Percentiles rank a stretch among this genome's conserved stretches.
phyloP scores from a whole-genome alignment of 2,113 vertebrate genomes.

The Hirundichthys speculiger region DNA sequence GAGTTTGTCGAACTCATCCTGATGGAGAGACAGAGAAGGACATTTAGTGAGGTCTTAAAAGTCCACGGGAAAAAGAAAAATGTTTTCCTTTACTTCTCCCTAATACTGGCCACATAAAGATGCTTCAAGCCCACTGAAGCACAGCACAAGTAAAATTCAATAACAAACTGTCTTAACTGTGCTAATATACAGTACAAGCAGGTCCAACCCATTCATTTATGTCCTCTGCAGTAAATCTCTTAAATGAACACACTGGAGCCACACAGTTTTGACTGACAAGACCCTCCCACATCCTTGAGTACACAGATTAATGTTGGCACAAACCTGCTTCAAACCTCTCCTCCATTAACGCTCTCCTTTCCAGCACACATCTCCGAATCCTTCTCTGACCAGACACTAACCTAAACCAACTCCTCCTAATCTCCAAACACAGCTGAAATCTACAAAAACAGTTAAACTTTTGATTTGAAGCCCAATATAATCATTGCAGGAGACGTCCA shows the following conservation, averaged over 20 bases:
- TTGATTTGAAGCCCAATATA: not conserved
- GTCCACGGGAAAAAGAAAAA: too few relatives aligned
- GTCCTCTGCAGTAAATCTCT: slow-evolving; percentile 51
- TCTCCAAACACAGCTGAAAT: slow-evolving; percentile 22
- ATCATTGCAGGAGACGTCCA: slow-evolving; percentile 5
- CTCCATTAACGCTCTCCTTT: slow-evolving; percentile 43
- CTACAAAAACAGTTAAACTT: not conserved
- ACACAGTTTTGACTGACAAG: slow-evolving; percentile 56
- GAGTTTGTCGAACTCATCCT: slow-evolving; percentile 89
- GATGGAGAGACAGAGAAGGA: slow-evolving; percentile 18
- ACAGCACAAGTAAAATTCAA: not conserved
- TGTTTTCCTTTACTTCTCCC: too few relatives aligned
- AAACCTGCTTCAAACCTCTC: slow-evolving; percentile 47
- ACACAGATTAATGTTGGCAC: slow-evolving; percentile 56
- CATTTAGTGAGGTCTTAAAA: not conserved
- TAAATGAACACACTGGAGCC: slow-evolving; percentile 63
- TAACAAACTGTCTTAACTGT: slow-evolving; percentile 22
- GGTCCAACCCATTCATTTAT: too few relatives aligned
- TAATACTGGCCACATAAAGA: too few relatives aligned
- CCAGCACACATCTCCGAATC: slow-evolving; percentile 23
- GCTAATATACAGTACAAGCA: slow-evolving; percentile 23
- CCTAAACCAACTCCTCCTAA: not conserved
- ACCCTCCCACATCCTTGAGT: slow-evolving; percentile 61
- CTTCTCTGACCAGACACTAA: too few relatives aligned
- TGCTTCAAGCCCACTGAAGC: too few relatives aligned